Evolutionary conservation across 2,113 vertebrate genomes (phyloP), one percentile per base, ranked within the genome.

Genomic region (Clinocottus analis): DNA sequence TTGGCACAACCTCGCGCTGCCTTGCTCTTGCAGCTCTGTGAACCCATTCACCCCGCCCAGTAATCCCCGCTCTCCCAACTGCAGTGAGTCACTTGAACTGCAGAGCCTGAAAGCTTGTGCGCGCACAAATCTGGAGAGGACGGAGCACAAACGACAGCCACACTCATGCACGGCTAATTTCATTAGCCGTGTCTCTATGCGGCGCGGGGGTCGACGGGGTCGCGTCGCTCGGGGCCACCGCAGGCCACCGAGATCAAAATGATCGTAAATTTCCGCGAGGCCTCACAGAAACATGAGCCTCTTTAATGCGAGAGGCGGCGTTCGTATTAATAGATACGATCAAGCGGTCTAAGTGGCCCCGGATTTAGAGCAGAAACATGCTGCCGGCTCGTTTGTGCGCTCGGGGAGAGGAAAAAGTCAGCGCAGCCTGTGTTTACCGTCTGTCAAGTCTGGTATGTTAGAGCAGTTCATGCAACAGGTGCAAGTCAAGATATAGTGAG

Each of bases 141-240:
- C 85, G 88, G 87, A 81, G 91, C 91, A 93, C 84, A 72, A 85
- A 83, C 79, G 71, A 68, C 87, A 41, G 79, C 85, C 89, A 92
- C 85, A 86, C 89, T 86, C 85, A 78, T 76, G 87, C 81, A 64
- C 60, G 6, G 80, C 69, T 94, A 92, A 94, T 93, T 89, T 90
- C 79, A 93, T 94, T 91, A 94, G 82, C 81, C 84, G 84, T 93
- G 89, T 93, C 85, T 93, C 83, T 21, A 72, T 83, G 89, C 76
- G 72, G 85, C 11, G 61, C n/a, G 62, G 82, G 82, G 92, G 89
- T 93, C 90, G 92, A 31, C 65, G 35, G 83, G 90, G 86, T 90
- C 65, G 83, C n/a, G 53, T 70, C 49, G 86, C 72, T 63, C 75
- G 45, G 31, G 31, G 53, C 77, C 74, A 45, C 74, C 5, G 67